Conservation (phyloP, 2,113 vertebrate genomes). For the Otis tarda region DNA sequence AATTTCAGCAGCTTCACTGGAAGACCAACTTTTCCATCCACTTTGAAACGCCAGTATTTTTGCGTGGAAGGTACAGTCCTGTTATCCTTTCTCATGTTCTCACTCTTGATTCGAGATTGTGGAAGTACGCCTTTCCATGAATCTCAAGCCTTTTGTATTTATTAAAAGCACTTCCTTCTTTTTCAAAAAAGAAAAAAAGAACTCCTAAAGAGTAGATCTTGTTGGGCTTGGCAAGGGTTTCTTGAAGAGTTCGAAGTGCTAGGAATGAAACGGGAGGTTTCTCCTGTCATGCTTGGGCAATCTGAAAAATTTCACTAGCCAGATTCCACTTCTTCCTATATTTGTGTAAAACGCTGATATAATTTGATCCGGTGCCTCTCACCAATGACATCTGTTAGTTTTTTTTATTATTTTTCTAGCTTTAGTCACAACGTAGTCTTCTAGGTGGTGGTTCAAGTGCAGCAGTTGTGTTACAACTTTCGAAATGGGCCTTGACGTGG, state of each 20-base stretch:
- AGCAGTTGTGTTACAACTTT: not conserved
- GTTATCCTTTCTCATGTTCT: not conserved
- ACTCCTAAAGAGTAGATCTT: not conserved
- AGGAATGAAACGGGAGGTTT: not conserved
- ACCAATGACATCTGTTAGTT: not conserved
- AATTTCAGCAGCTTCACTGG: not conserved
- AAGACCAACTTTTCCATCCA: not conserved
- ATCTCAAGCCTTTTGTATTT: not conserved
- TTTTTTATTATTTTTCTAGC: not conserved
- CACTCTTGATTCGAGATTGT: not conserved
- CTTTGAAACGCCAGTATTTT: not conserved
- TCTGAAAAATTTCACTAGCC: not conserved
- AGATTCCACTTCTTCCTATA: not conserved
- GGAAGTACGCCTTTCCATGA: not conserved
- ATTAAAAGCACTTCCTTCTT: not conserved
- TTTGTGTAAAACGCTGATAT: not conserved
- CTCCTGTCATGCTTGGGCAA: fast-evolving
- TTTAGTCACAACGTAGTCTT: not conserved
- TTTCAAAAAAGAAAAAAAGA: not conserved
- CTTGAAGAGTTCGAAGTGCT: not conserved
- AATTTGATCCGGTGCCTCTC: not conserved
- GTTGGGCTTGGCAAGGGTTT: not conserved
- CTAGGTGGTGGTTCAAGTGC: not conserved
- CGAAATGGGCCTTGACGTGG: not conserved
- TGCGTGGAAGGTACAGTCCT: not conserved